Percentiles rank a stretch among this genome's conserved stretches.
Evolutionary conservation across 2,797 vertebrate species (phyloP).

Genomic region (Enteromius thamalakanensis): DNA sequence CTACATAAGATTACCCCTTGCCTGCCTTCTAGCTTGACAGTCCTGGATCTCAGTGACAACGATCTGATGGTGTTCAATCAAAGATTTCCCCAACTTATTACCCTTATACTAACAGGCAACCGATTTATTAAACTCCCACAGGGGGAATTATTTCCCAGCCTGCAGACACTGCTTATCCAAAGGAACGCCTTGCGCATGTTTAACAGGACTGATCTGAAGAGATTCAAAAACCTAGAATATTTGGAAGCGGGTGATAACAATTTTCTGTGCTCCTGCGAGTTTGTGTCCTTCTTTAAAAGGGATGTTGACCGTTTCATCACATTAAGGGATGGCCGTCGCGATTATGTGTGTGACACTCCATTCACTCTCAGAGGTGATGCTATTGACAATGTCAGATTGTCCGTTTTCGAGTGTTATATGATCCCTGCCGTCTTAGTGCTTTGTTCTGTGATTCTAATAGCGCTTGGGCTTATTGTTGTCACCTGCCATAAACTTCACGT

Average conservation of each 20-base stretch:
- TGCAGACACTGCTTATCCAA: slow-evolving; percentile 68
- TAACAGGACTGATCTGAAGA: slow-evolving; percentile 66
- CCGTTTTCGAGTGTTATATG: slow-evolving; percentile 73
- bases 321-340: slow-evolving; percentile 69
- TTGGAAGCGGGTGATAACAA: slow-evolving; percentile 77
- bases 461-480: slow-evolving; percentile 52
- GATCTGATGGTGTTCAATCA: slow-evolving; percentile 71
- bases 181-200: slow-evolving; percentile 75
- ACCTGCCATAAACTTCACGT: slow-evolving; percentile 72
- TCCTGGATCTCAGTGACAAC: slow-evolving; percentile 80
- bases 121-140: slow-evolving; percentile 74
- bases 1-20: slow-evolving; percentile 67
- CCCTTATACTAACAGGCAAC: slow-evolving; percentile 78
- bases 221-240: slow-evolving; percentile 65
- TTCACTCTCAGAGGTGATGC: slow-evolving; percentile 64
- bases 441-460: slow-evolving; percentile 65
- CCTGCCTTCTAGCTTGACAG: slow-evolving; percentile 71
- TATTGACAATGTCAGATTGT: slow-evolving; percentile 62
- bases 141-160: slow-evolving; percentile 61
- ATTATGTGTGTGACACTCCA: slow-evolving; percentile 79
- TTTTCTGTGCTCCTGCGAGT: slow-evolving; percentile 81
- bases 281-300: slow-evolving; percentile 71
- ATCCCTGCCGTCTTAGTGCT: slow-evolving; percentile 62
- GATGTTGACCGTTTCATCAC: slow-evolving; percentile 22
- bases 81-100: slow-evolving; percentile 68